These are phyloP conservation scores for Trichosurus vulpecula DNA, from an alignment of 2,797 vertebrate species.

Conservation along the genomic window DNA sequence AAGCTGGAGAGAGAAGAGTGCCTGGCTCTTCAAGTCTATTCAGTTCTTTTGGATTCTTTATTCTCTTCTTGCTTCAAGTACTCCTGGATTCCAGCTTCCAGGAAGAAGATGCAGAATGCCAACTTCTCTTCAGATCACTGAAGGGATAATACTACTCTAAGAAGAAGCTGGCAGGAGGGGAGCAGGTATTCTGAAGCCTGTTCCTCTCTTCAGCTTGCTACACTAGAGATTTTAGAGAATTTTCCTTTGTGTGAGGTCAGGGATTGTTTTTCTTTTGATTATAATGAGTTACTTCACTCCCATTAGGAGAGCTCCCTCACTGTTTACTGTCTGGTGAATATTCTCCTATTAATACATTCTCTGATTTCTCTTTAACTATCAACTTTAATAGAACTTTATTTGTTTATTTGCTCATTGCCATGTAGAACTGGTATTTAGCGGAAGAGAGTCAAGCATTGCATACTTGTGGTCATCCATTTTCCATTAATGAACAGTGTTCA, in stretches of 20 bases:
- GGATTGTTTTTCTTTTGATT: background rate
- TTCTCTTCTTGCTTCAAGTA: background rate
- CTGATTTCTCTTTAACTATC: background rate
- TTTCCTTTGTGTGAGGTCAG: background rate
- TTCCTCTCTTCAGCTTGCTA: background rate
- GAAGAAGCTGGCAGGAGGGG: background rate
- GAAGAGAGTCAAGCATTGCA: background rate
- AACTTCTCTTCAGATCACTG: background rate
- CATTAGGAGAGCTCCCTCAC: too few species aligned
- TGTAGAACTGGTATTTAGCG: background rate
- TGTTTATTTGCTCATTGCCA: background rate
- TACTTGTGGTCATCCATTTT: background rate
- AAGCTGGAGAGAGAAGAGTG: background rate
- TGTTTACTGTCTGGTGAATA: background rate
- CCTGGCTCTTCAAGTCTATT: background rate
- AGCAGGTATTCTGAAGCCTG: too few species aligned
- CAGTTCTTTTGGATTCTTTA: background rate
- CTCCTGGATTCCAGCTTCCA: background rate
- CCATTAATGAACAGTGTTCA: background rate
- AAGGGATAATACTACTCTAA: background rate
- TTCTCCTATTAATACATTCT: background rate
- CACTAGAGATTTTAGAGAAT: background rate
- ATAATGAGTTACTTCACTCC: background rate
- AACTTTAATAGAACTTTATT: background rate
- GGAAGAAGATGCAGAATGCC: background rate